Evolutionary conservation across 2,113 vertebrate species (phyloP).

Genomic region (Phyllostomus hastatus): DNA sequence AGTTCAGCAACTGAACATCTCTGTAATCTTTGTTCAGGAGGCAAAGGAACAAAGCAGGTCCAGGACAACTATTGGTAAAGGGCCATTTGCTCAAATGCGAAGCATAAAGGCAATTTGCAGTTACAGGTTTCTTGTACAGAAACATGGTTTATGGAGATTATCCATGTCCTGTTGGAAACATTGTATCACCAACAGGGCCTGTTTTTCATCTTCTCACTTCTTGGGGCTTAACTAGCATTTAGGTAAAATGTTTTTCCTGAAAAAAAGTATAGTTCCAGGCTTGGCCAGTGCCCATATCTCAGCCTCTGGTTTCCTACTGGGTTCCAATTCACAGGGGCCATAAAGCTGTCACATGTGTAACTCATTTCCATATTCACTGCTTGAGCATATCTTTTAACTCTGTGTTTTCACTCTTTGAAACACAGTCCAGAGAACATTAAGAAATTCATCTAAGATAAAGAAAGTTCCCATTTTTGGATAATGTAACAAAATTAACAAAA

Average conservation of each 20-base stretch:
- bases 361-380: not conserved
- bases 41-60: no score
- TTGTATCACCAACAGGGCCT: not conserved
- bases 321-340: not conserved
- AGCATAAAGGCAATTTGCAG: not conserved
- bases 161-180: not conserved
- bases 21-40: no score
- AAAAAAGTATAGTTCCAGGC: not conserved
- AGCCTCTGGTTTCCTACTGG: not conserved
- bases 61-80: no score
- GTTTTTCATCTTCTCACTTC: not conserved
- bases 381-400: not conserved
- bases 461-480: not conserved
- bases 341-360: not conserved
- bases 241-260: not conserved
- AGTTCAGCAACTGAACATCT: no score
- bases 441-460: slow-evolving; percentile 25
- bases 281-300: not conserved
- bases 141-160: not conserved
- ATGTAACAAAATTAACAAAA: not conserved
- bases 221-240: not conserved
- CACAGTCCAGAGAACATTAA: not conserved
- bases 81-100: not conserved
- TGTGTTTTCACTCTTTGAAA: slow-evolving; percentile 33
- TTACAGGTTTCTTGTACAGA: not conserved